These are phyloP conservation scores for Dryocosmus kuriphilus DNA, from an alignment of 2,888 invertebrate genomes.

Conservation along the genomic window DNA sequence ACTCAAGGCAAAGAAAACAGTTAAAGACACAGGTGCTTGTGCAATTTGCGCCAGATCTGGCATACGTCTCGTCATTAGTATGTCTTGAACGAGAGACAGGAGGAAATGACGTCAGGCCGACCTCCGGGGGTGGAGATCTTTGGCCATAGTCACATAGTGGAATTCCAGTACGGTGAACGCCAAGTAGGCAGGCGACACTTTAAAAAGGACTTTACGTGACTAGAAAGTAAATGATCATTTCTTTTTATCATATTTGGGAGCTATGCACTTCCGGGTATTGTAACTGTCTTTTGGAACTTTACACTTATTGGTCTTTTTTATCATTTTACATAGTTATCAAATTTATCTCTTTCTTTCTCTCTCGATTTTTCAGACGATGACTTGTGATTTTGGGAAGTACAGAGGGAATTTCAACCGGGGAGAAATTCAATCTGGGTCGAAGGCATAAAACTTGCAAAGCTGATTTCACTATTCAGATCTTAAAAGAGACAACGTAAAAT, in stretches of 20 bases:
- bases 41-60: neutral
- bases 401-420: neutral
- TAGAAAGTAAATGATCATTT: neutral
- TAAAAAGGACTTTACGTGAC: neutral
- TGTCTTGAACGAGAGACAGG: conserved; percentile 58
- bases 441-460: conserved; percentile 16
- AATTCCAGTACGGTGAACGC: conserved; percentile 10
- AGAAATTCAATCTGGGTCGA: neutral
- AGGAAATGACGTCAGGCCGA: conserved; percentile 66
- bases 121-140: conserved; percentile 25
- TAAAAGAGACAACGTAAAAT: conserved; percentile 19
- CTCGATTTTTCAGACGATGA: no score
- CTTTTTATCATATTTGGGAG: neutral
- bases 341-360: no score
- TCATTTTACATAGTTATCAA: no score
- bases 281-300: neutral
- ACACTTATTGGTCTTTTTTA: no score
- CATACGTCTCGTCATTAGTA: conserved; percentile 65
- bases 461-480: conserved; percentile 1
- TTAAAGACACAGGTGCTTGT: conserved; percentile 49
- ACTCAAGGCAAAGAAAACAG: conserved; percentile 20
- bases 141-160: conserved; percentile 24
- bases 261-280: neutral
- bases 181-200: neutral
- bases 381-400: no score